Percentiles rank a stretch among this genome's conserved stretches.
Conservation (phyloP, 2,113 vertebrate genomes). For the Alligator sinensis region DNA sequence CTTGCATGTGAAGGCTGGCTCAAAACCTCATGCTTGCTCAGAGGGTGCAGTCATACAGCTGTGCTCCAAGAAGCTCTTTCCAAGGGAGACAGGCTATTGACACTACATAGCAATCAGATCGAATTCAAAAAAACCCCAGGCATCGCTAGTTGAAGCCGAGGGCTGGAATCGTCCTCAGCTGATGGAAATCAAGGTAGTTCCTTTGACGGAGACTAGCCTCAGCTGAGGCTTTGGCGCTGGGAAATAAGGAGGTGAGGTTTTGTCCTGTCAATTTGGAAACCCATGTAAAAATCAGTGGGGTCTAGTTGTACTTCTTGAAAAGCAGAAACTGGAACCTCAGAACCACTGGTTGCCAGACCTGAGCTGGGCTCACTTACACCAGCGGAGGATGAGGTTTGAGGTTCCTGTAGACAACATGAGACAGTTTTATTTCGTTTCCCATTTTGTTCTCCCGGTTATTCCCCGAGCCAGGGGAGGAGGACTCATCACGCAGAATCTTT, state of each 20-base stretch:
- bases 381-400: neutral
- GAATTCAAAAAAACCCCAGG: fast-evolving
- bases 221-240: neutral
- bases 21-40: neutral
- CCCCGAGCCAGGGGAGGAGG: neutral
- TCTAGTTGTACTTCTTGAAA: neutral
- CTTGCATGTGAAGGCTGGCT: neutral
- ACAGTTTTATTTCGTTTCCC: neutral
- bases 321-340: neutral
- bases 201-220: neutral
- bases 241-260: neutral
- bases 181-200: neutral
- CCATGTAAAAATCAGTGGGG: neutral
- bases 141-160: neutral
- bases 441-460: neutral
- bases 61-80: neutral
- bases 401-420: neutral
- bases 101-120: neutral
- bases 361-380: neutral
- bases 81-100: neutral
- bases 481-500: neutral
- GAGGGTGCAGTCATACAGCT: neutral
- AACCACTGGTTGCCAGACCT: neutral
- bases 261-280: neutral
- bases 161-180: neutral